phyloP scores from a whole-genome alignment of 1,140 invertebrate genomes.

The Brachionus asplanchnoidis region DNA sequence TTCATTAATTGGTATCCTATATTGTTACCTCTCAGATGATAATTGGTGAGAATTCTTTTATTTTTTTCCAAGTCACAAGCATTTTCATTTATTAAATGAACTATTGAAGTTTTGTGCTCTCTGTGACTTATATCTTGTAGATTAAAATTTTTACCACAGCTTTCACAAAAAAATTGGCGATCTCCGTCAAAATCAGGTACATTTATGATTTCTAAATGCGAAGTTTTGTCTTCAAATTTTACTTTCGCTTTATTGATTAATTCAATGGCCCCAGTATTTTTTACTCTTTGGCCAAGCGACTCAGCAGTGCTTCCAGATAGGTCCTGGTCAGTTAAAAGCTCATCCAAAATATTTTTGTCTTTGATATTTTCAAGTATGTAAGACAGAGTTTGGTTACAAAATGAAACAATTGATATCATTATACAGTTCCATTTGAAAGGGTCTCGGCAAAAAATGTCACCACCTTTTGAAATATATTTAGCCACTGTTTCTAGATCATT shows the following conservation, averaged over 20 bases:
- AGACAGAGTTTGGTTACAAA: background rate
- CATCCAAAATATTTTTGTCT: background rate
- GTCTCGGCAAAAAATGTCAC: background rate
- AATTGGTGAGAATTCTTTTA: background rate
- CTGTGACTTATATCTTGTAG: background rate
- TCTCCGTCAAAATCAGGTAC: background rate
- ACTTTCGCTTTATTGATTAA: background rate
- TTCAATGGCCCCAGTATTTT: background rate
- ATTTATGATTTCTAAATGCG: background rate
- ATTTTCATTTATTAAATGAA: conserved; percentile 28
- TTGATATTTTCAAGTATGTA: background rate
- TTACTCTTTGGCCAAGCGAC: background rate
- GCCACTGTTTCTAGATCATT: background rate
- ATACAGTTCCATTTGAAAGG: conserved; percentile 6
- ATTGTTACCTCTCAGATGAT: conserved; percentile 12
- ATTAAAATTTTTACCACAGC: conserved; percentile 10
- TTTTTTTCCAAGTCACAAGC: background rate
- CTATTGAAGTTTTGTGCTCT: conserved; percentile 6
- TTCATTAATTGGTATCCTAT: conserved; percentile 38
- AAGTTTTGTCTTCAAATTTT: background rate
- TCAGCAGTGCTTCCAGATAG: conserved; percentile 9
- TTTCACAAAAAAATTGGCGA: conserved; percentile 7
- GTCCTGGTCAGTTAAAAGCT: background rate
- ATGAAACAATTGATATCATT: conserved; percentile 4
- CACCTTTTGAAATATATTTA: background rate